phyloP scores from a whole-genome alignment of 2,113 vertebrate species.

The Perognathus longimembris region DNA sequence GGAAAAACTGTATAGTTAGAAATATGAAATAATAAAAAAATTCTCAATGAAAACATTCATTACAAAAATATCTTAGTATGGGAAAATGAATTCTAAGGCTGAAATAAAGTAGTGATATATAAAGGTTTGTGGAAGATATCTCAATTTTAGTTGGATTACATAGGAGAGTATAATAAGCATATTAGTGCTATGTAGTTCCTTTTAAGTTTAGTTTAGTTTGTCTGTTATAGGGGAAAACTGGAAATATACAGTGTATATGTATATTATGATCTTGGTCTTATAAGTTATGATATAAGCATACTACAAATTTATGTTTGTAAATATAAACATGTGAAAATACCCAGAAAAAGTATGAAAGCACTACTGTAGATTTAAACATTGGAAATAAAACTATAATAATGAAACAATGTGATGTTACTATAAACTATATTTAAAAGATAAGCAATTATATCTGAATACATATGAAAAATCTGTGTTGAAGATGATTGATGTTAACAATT shows the following conservation, averaged over 20 bases:
- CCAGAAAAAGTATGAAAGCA: background rate
- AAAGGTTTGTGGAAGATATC: background rate
- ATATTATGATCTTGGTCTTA: background rate
- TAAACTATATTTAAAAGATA: background rate
- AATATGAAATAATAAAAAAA: background rate
- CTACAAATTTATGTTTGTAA: background rate
- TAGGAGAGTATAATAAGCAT: background rate
- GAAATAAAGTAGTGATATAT: background rate
- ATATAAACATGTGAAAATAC: background rate
- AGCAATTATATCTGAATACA: conserved; percentile 30
- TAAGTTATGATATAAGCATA: background rate
- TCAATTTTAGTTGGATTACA: conserved; percentile 25
- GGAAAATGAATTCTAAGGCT: background rate
- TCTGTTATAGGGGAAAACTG: background rate
- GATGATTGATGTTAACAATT: background rate
- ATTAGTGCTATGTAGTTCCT: background rate
- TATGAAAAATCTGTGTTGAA: background rate
- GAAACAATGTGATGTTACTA: background rate
- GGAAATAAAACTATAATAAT: conserved; percentile 6
- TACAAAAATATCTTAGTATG: background rate
- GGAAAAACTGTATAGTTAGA: background rate
- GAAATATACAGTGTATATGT: background rate
- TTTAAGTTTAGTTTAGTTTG: background rate
- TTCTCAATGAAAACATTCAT: background rate
- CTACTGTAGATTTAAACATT: conserved; percentile 7